Percentiles rank a stretch among this genome's conserved stretches.
Conservation (phyloP, 2,797 vertebrate genomes). For the Okamejei kenojei region DNA sequence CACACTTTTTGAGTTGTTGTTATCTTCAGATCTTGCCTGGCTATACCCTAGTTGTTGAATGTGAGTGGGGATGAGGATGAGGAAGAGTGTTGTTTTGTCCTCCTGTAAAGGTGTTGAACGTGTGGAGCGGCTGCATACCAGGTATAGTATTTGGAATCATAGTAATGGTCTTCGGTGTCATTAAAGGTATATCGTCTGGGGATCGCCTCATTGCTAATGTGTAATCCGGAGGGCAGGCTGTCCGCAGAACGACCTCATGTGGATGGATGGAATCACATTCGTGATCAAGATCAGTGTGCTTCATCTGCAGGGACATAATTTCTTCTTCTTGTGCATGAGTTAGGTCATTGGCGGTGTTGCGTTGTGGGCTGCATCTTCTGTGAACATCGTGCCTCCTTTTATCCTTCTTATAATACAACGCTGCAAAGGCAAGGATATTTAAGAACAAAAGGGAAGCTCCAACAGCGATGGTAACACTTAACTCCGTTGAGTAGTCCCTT, state of each 20-base stretch:
- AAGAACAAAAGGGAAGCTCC: constrained; percentile 94
- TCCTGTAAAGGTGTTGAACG: constrained; percentile 87
- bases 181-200: constrained; percentile 97
- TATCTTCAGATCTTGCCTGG: constrained; percentile 58
- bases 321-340: constrained; percentile 97
- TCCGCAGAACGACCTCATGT: constrained; percentile 93
- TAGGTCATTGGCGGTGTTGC: constrained; percentile 83
- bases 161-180: constrained; percentile 98
- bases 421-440: constrained; percentile 95
- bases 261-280: constrained; percentile 93
- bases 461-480: constrained; percentile 94
- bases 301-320: constrained; percentile 99
- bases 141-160: constrained; percentile 98
- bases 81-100: constrained; percentile 98
- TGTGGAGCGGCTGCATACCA: constrained; percentile 86
- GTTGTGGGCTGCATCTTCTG: constrained; percentile 89
- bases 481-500: constrained; percentile 94
- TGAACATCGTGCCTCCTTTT: constrained; percentile 92
- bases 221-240: constrained; percentile 97
- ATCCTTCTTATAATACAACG: constrained; percentile 98
- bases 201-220: constrained; percentile 97
- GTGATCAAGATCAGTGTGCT: constrained; percentile 95
- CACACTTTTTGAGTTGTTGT: neutral
- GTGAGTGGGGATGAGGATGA: constrained; percentile 85
- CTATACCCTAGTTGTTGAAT: constrained; percentile 99